Evolutionary conservation across 2,113 vertebrate genomes (phyloP).

Genomic region (Notothenia rossii): DNA sequence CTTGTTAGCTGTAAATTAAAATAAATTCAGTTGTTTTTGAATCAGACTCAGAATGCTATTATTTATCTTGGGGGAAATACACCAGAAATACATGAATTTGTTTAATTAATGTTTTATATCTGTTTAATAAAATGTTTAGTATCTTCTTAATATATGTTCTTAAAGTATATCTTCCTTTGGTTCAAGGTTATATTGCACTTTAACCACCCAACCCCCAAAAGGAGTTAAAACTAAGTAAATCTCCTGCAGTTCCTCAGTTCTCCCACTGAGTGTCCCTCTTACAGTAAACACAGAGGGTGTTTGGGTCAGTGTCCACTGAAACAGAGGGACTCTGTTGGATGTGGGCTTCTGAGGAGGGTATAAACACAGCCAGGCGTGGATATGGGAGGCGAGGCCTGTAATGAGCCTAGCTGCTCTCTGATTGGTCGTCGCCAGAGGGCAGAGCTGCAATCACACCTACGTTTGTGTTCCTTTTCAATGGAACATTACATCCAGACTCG

Average conservation of each 20-base stretch:
- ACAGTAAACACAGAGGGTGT: constrained; percentile 28
- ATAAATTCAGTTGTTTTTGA: too few species aligned
- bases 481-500: constrained; percentile 72
- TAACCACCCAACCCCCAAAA: too few species aligned
- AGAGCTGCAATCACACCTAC: constrained; percentile 64
- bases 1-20: too few species aligned
- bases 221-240: too few species aligned
- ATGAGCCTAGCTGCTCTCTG: constrained; percentile 48
- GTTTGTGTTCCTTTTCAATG: constrained; percentile 59
- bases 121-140: too few species aligned
- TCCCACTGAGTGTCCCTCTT: constrained; percentile 65
- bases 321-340: constrained; percentile 78
- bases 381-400: constrained; percentile 64
- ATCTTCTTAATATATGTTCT: too few species aligned
- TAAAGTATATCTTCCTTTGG: too few species aligned
- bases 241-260: constrained; percentile 52
- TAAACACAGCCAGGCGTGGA: constrained; percentile 79
- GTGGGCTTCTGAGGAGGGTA: constrained; percentile 50
- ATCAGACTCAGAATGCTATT: too few species aligned
- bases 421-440: constrained; percentile 65
- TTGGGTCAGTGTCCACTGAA: constrained; percentile 42
- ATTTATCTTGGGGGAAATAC: too few species aligned
- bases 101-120: too few species aligned
- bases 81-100: too few species aligned
- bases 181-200: too few species aligned